Evolutionary conservation across 2,888 invertebrate genomes (phyloP), one percentile per base, ranked within the genome.

Genomic region (Doris montereyensis): DNA sequence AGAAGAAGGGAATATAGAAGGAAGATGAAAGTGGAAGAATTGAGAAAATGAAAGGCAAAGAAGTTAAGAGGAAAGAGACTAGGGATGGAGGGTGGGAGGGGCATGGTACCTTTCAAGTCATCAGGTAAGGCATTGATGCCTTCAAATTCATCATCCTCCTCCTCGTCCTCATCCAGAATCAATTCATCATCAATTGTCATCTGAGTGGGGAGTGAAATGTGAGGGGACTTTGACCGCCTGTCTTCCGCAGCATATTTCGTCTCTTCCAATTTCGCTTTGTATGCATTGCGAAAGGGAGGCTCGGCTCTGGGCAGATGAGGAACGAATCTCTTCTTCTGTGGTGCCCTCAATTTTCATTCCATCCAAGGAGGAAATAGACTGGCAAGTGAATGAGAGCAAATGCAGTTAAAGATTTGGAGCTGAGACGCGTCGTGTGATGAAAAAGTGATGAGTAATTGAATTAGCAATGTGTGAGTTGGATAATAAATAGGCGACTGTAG

Each of bases 131-230:
- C 84, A n/a, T n/a, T n/a, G 1, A 85, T 58, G 58, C 86, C 85
- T 3, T 60, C 41, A 8, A 65, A 70, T 52, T 57, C 68, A 2
- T 34, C 13, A 4, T 79, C 86, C 5, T 82, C 85, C 76, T 89
- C 86, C 32, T 90, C 90, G 73, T 89, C 89, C 30, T 88, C 85
- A 17, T 88, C 88, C 1, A 87, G 79, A 2, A 87, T 77, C 71
- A 86, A 82, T 71, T 87, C 87, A 67, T 86, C 87, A 62, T 86
- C 86, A 2, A 87, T 70, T 0, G 89, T 88, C 26, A 85, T 83
- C 67, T 86, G 86, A 10, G 87, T 83, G 0, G 86, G 84, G 3
- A 88, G 67, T 1, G 85, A 78, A n/a, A 89, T 83, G 10, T 82
- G 85, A 0, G 90, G 88, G 4, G 89, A 88, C 60, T 87, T 87